Evolutionary conservation across 2,888 invertebrate genomes (phyloP).

Genomic region (Masnerella sp.): DNA sequence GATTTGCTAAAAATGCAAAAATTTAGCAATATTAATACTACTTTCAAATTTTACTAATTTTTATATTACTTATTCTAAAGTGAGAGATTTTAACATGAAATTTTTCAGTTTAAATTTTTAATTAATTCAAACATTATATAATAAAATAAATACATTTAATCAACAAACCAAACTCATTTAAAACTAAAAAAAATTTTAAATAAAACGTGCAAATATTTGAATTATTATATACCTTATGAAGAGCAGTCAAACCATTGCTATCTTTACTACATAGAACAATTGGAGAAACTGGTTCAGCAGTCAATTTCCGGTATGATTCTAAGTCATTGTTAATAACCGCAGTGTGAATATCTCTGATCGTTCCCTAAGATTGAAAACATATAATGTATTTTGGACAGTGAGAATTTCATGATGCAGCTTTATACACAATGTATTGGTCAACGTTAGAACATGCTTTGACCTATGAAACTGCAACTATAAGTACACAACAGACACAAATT

Average conservation of each 20-base stretch:
- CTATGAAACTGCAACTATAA: too few species aligned
- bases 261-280: slow-evolving; percentile 88
- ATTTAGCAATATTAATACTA: not conserved
- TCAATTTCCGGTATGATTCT: slow-evolving; percentile 83
- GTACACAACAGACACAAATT: too few species aligned
- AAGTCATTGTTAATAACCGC: slow-evolving; percentile 88
- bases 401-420: too few species aligned
- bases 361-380: slow-evolving; percentile 80
- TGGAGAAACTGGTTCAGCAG: slow-evolving; percentile 84
- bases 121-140: too few species aligned
- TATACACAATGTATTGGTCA: too few species aligned
- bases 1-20: not conserved
- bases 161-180: not conserved
- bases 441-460: too few species aligned
- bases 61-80: too few species aligned
- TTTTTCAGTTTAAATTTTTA: too few species aligned
- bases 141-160: not conserved
- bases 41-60: too few species aligned
- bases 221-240: slow-evolving; percentile 85
- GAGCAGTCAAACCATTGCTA: slow-evolving; percentile 87
- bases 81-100: too few species aligned
- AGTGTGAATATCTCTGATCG: slow-evolving; percentile 88
- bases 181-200: not conserved
- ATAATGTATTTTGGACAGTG: too few species aligned
- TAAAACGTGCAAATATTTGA: not conserved